Conservation (phyloP, 2,888 invertebrate genomes). For the Maniola hyperantus region DNA sequence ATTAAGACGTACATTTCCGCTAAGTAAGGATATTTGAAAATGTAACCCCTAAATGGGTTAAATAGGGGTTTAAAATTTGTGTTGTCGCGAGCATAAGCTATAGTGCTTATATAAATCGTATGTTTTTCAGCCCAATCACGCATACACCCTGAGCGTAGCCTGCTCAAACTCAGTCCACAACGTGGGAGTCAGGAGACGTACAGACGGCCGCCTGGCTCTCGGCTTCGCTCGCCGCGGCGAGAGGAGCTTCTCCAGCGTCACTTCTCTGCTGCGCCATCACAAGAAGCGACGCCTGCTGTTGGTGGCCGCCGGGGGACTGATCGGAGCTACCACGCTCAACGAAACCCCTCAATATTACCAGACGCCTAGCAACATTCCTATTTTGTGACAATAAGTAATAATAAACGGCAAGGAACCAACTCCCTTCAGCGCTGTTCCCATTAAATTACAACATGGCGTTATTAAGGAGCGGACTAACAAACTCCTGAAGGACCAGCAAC, state of each 20-base stretch:
- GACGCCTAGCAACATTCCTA: slow-evolving; percentile 53
- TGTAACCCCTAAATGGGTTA: no score
- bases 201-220: slow-evolving; percentile 79
- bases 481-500: no score
- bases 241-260: slow-evolving; percentile 75
- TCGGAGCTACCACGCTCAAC: slow-evolving; percentile 77
- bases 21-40: no score
- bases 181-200: slow-evolving; percentile 78
- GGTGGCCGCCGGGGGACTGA: slow-evolving; percentile 74
- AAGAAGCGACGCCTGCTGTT: slow-evolving; percentile 78
- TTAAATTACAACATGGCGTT: no score
- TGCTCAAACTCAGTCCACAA: slow-evolving; percentile 81
- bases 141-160: slow-evolving; percentile 80
- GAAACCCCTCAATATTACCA: slow-evolving; percentile 73
- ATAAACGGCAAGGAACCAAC: neutral
- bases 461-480: no score
- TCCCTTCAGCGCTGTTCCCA: no score
- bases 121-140: slow-evolving; percentile 65
- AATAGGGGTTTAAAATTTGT: no score
- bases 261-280: slow-evolving; percentile 80
- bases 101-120: no score
- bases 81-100: no score
- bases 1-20: no score
- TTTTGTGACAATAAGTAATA: slow-evolving; percentile 10
- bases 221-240: slow-evolving; percentile 81